Conservation (phyloP, 2,113 vertebrate genomes). For the Rattus rattus region DNA sequence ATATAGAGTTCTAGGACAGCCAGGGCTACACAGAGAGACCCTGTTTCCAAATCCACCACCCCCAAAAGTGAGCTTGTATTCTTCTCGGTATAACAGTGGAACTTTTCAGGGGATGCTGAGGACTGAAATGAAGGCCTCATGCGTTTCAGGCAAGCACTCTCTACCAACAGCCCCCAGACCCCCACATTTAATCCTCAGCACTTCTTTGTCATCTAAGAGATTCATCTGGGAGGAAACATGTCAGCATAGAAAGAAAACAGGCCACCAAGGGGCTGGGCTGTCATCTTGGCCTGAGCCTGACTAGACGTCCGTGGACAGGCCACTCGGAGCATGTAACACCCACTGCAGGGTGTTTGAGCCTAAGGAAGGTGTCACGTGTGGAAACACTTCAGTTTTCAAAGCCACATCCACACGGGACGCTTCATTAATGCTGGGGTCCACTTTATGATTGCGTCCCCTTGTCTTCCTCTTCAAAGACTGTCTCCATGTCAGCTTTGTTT, state of each 20-base stretch:
- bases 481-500: constrained; percentile 58
- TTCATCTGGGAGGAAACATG: background rate
- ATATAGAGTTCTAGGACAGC: background rate
- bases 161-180: background rate
- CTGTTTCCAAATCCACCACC: background rate
- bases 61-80: background rate
- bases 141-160: background rate
- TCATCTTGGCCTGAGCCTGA: background rate
- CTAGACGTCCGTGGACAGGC: background rate
- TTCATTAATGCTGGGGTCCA: background rate
- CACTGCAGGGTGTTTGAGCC: background rate
- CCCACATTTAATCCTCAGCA: background rate
- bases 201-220: background rate
- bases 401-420: background rate
- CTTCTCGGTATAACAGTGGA: background rate
- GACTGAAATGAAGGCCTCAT: background rate
- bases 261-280: background rate
- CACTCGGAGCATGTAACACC: fast-evolving
- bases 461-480: constrained; percentile 52
- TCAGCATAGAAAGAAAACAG: background rate
- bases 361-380: background rate
- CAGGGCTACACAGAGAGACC: background rate
- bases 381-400: background rate
- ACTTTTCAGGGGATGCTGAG: background rate
- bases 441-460: constrained; percentile 12